Evolutionary conservation across 2,113 vertebrate genomes (phyloP), one percentile per base, ranked within the genome.

Genomic region (Thalassoma bifasciatum): DNA sequence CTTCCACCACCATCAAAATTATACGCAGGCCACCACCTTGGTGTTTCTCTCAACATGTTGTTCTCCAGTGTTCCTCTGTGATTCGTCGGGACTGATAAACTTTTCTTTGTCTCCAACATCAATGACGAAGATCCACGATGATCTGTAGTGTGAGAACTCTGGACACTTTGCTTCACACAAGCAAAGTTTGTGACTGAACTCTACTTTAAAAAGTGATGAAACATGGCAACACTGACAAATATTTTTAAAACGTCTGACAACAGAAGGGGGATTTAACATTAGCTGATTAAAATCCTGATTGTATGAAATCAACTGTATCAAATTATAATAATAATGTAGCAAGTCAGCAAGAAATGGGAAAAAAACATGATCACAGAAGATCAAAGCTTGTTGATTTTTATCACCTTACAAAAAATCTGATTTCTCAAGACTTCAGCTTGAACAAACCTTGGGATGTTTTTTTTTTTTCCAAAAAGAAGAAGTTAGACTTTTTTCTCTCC

Each of bases 41-140:
- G 1, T 1, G 12, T 3, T 8, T 61, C 44, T 63, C 58, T 21
- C 74, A 53, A 53, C 52, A 36, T 36, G 12, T 19, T 82, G 67
- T 74, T 70, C 72, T 49, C 68, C 70, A 23, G 68, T 5, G 52
- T 47, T 11, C 3, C 37, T 51, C 30, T 17, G 6, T 57, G 57
- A 21, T 75, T 3, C 16, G 13, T 69, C 21, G 4, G 9, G 22
- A 34, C 1, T 4, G 16, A 56, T 2, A 23, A 62, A 52, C 24
- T n/a, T 6, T 30, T 19, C 16, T 26, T 61, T 50, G 46, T 67
- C 76, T 79, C 77, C 83, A 59, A 17, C 8, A 19, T 67, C 10
- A 56, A 10, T 3, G 54, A 13, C 8, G 36, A 66, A 24, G 21
- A 38, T 64, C 49, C 64, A 68, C 38, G 54, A 72, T 81, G 75